phyloP scores from a whole-genome alignment of 2,113 vertebrate genomes.

The Chlorocebus sabaeus region DNA sequence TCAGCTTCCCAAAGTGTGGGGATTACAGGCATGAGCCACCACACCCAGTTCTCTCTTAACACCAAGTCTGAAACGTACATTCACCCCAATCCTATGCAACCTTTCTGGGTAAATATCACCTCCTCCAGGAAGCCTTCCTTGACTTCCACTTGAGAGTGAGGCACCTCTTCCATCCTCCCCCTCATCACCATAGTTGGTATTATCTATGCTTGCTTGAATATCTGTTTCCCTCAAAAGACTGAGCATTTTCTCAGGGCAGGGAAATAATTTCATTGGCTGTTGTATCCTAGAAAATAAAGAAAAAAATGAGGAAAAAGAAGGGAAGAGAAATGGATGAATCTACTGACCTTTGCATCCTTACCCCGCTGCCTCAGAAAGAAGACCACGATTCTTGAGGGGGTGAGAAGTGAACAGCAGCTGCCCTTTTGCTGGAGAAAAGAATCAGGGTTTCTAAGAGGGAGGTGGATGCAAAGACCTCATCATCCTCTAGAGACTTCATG shows the following conservation, averaged over 20 bases:
- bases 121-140: not conserved
- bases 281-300: not conserved
- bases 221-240: not conserved
- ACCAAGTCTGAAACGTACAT: not conserved
- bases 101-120: not conserved
- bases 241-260: not conserved
- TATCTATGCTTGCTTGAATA: not conserved
- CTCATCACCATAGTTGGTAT: too few relatives aligned
- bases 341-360: not conserved
- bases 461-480: accelerated
- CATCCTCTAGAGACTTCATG: not conserved
- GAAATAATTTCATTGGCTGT: not conserved
- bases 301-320: not conserved
- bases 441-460: not conserved
- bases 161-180: not conserved
- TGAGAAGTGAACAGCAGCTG: not conserved
- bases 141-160: not conserved
- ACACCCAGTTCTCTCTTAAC: not conserved
- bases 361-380: not conserved
- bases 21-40: too few relatives aligned
- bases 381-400: too few relatives aligned
- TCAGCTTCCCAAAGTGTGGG: not conserved
- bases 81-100: not conserved
- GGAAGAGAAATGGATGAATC: not conserved
- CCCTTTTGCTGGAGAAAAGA: not conserved